phyloP scores from a whole-genome alignment of 2,888 invertebrate genomes.

The Drosophila silvestris region DNA sequence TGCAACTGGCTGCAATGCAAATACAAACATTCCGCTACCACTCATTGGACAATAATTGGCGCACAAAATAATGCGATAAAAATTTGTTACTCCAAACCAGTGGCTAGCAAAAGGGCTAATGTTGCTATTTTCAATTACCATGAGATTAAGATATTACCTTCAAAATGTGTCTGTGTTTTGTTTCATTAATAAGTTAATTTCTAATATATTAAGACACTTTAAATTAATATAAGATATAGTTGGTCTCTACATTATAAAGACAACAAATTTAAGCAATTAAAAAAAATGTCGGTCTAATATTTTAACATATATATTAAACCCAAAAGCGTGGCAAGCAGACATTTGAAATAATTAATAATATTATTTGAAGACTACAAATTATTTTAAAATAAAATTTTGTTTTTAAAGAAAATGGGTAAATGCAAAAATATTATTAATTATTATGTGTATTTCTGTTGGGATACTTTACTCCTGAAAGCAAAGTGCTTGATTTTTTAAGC shows the following conservation, averaged over 20 bases:
- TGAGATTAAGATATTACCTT: background rate
- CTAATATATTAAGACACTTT: background rate
- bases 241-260: background rate
- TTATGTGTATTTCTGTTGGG: background rate
- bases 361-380: background rate
- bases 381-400: background rate
- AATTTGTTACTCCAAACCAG: conserved; percentile 24
- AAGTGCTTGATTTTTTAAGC: background rate
- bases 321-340: background rate
- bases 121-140: background rate
- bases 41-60: conserved; percentile 61
- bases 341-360: background rate
- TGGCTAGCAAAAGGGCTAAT: background rate
- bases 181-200: background rate
- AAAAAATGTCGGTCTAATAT: background rate
- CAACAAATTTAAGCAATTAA: background rate
- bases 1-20: conserved; percentile 54
- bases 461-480: background rate
- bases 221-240: background rate
- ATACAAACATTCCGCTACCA: conserved; percentile 60
- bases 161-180: background rate
- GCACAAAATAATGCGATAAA: conserved; percentile 52
- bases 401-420: background rate
- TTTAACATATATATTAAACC: background rate
- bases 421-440: background rate